Evolutionary conservation across 2,888 invertebrate species (phyloP).

Genomic region (Diarsia mendica): DNA sequence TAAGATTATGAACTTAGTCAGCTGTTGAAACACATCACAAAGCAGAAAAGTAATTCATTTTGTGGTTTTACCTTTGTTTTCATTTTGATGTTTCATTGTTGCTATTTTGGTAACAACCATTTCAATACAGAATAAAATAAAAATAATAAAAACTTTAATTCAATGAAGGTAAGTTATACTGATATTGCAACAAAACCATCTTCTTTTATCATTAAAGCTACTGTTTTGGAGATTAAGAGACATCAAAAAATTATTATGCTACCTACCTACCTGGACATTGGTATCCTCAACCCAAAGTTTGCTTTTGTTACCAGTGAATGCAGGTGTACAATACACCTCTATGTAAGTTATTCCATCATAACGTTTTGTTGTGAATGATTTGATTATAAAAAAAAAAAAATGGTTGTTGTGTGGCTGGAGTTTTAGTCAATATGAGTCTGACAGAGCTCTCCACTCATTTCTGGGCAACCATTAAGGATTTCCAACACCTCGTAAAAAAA

Average conservation of each 20-base stretch:
- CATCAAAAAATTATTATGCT: background rate
- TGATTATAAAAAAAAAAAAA: too few species aligned
- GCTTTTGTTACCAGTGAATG: too few species aligned
- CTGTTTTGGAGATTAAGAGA: background rate
- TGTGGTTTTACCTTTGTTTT: constrained; percentile 20
- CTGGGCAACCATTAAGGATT: too few species aligned
- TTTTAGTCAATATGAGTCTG: too few species aligned
- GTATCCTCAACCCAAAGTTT: background rate
- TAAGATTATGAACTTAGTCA: background rate
- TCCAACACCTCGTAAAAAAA: too few species aligned
- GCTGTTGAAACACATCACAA: background rate
- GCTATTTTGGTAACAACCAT: background rate
- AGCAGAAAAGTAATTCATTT: background rate
- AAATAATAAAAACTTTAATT: background rate
- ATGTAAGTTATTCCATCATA: too few species aligned
- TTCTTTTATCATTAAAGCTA: background rate
- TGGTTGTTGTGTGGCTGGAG: too few species aligned
- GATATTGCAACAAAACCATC: background rate
- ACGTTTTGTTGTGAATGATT: too few species aligned
- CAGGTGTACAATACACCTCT: too few species aligned
- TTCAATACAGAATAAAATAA: background rate
- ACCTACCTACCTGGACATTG: background rate
- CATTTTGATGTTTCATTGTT: background rate
- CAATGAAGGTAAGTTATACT: background rate
- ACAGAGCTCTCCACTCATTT: too few species aligned